Base-by-base conservation (phyloP, 2,113 vertebrate genomes). In the Oncorhynchus tshawytscha region DNA sequence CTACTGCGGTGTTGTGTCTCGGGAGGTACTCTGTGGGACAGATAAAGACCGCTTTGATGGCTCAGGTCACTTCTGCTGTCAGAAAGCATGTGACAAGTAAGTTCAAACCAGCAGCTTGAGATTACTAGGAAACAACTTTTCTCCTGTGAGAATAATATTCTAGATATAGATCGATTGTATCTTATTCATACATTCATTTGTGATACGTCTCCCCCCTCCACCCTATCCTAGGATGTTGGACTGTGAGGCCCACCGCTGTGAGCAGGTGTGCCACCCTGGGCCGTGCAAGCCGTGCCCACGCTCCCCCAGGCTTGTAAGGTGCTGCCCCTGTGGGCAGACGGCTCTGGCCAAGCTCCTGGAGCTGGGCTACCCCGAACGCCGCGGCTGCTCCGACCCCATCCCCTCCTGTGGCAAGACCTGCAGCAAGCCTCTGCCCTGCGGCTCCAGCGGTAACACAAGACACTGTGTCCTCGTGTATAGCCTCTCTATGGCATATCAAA, bases 371-470 rank as follows among this genome's bases (percentile, higher is more conserved):
- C 74, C 89, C 3, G 93, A 97, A 79, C 93, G 97, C 71, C 92
- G 89, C 77, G 78, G 88, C 76, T 99, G 98, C 90, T 94, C 95
- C 5, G 97, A 99, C 79, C 94, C 96, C 62, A 93, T 99, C 71
- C 95, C 97, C 1, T 96, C 98, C 0, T 99, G 98, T 80, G 96
- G 97, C 74, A 97, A 97, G 93, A 97, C 95, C 0, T 99, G 98
- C 85, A 95, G 93, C 91, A 96, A 95, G 77, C 96, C 96, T 16
- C 91, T 99, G 73, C 89, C 95, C 68, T 99, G 98, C 73, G 96
- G 97, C 71, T 96, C 96, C 72, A 92, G 89, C 69, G 97, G 98
- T 99, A 93, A 93, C 51, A 54, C 51, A 54, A 54, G 51, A 54
- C 51, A 54, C 51, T 0, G 16, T 5, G 51, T 54, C 51, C 13